A percentile compares a stretch with the other conserved stretches of the same genome.
Evolutionary conservation across 2,888 invertebrate species (phyloP).

Genomic region (Laspeyria flexula): DNA sequence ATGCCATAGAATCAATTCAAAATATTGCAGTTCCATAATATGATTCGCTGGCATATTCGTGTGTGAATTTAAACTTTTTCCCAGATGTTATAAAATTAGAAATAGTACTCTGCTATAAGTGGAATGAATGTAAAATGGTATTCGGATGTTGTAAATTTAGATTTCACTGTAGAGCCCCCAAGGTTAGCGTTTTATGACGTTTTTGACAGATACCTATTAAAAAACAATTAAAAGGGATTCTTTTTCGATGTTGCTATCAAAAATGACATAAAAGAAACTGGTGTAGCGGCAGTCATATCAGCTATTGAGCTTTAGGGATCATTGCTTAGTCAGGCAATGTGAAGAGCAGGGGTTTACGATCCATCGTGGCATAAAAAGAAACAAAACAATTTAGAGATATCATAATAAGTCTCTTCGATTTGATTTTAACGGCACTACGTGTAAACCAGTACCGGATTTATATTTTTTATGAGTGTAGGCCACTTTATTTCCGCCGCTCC

Average conservation of each 20-base stretch:
- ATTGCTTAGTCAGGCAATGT: background rate
- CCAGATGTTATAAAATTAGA: slow-evolving; percentile 31
- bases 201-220: slow-evolving; percentile 17
- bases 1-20: too few relatives aligned
- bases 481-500: too few relatives aligned
- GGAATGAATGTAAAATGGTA: slow-evolving; percentile 11
- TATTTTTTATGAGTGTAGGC: too few relatives aligned
- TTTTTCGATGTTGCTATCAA: too few relatives aligned
- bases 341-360: background rate
- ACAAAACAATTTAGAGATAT: background rate
- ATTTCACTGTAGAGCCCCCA: slow-evolving; percentile 15
- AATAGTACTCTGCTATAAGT: slow-evolving; percentile 22
- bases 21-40: too few relatives aligned
- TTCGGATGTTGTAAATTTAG: slow-evolving; percentile 28
- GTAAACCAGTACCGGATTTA: too few relatives aligned
- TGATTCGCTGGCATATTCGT: too few relatives aligned
- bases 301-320: background rate
- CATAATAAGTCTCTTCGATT: too few relatives aligned
- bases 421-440: too few relatives aligned
- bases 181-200: slow-evolving; percentile 23
- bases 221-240: too few relatives aligned
- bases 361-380: background rate
- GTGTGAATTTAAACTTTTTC: slow-evolving; percentile 19
- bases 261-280: slow-evolving; percentile 16
- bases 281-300: slow-evolving; percentile 5